Percentiles rank a stretch among this genome's conserved stretches.
These are phyloP conservation scores for Semotilus atromaculatus DNA, from an alignment of 2,797 vertebrate species.

Conservation along the genomic window DNA sequence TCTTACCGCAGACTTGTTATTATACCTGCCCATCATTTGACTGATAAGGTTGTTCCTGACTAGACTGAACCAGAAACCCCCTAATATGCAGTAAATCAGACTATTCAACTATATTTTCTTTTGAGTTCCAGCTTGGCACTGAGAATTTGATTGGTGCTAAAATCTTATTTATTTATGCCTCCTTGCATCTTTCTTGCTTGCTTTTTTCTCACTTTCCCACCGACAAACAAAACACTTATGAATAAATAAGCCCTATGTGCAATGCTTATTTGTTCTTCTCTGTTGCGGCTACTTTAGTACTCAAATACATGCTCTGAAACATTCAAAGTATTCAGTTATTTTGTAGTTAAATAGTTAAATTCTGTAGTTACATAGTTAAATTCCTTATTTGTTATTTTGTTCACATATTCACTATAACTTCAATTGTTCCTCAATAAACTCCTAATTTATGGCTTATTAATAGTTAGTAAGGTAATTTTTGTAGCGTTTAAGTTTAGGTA, in stretches of 20 bases:
- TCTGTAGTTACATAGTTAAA: too few relatives aligned
- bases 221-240: slow-evolving; percentile 25
- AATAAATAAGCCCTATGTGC: neutral
- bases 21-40: neutral
- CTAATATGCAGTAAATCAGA: neutral
- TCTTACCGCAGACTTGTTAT: neutral
- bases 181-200: slow-evolving; percentile 11
- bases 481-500: too few relatives aligned
- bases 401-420: too few relatives aligned
- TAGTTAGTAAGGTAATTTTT: too few relatives aligned
- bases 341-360: too few relatives aligned
- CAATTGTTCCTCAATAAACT: too few relatives aligned
- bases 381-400: neutral
- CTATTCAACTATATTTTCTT: neutral
- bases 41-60: neutral
- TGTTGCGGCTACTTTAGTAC: neutral
- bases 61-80: neutral
- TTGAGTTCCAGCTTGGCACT: neutral
- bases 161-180: slow-evolving; percentile 14
- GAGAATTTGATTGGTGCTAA: slow-evolving; percentile 6
- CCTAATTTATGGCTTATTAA: too few relatives aligned
- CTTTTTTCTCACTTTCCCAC: neutral
- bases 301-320: slow-evolving; percentile 12
- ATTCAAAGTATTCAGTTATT: slow-evolving; percentile 1
- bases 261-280: neutral